Evolutionary conservation across 2,888 invertebrate genomes (phyloP), one percentile per base, ranked within the genome.

Genomic region (Encarsia formosa): DNA sequence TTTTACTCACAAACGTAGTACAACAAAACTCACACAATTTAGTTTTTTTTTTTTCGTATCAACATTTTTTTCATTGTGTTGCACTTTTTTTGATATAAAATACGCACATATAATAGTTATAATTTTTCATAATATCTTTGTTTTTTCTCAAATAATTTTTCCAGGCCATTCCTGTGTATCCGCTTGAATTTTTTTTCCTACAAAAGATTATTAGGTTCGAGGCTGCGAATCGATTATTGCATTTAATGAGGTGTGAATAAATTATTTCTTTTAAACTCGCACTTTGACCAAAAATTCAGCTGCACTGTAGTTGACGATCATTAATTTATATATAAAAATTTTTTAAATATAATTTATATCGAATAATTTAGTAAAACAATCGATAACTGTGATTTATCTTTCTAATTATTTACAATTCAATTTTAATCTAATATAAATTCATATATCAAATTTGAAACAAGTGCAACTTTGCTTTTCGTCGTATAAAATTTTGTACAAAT

Each of bases 21-120:
- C 49, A 50, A 56, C 52, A 49, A 56, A 50, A 46, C 50, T 56
- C 48, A 52, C 49, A 52, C 47, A 49, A 50, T n/a, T n/a, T 37
- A 35, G 47, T 49, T 43, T 50, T 48, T 47, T 54, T 38, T 45
- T 45, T 49, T 20, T 24, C 18, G n/a, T 38, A 39, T 18, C 11
- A 20, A 26, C 15, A 19, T 42, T 24, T 37, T 22, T 42, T 46
- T 11, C n/a, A 15, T n/a, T 34, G 34, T 44, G 26, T 29, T 35
- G 44, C 29, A 34, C 19, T 47, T 42, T 16, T 8, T 38, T 38
- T 34, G 24, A 41, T 41, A 42, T 52, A 23, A 19, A n/a, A 32
- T 47, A 51, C 46, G 42, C 46, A 49, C 40, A 53, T 13, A 42
- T 29, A 46, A 41, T 49, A n/a, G n/a, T n/a, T n/a, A n/a, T n/a